Evolutionary conservation across 1,140 invertebrate species (phyloP).

Genomic region (Drosophila trapezifrons): DNA sequence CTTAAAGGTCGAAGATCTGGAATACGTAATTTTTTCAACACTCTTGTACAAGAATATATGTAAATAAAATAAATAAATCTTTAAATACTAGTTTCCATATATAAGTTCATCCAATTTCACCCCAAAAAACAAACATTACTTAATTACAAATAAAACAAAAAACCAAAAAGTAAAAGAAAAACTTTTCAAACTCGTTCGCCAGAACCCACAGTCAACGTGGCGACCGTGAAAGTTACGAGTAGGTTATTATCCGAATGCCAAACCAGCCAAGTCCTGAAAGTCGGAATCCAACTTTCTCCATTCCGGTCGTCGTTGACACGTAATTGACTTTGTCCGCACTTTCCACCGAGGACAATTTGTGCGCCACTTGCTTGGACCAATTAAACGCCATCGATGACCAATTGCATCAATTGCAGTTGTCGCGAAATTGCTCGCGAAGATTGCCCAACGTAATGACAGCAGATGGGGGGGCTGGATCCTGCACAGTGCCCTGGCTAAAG

Average conservation of each 20-base stretch:
- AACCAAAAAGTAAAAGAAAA: neutral
- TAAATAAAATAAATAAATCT: too few species aligned
- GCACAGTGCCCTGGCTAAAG: neutral
- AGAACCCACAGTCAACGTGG: slow-evolving; percentile 12
- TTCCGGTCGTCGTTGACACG: slow-evolving; percentile 51
- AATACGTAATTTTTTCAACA: too few species aligned
- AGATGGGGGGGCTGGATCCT: neutral
- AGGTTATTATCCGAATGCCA: slow-evolving; percentile 30
- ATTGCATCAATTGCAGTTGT: slow-evolving; percentile 77
- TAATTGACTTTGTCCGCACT: slow-evolving; percentile 72
- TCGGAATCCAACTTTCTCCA: slow-evolving; percentile 35
- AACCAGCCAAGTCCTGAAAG: slow-evolving; percentile 36
- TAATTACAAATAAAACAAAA: neutral
- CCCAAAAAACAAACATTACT: too few species aligned
- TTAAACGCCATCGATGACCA: slow-evolving; percentile 76
- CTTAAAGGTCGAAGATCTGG: too few species aligned
- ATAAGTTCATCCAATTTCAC: too few species aligned
- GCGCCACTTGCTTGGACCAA: slow-evolving; percentile 65
- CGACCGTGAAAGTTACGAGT: slow-evolving; percentile 9
- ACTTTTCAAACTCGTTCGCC: slow-evolving; percentile 11
- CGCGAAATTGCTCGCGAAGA: slow-evolving; percentile 65
- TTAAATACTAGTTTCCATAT: too few species aligned
- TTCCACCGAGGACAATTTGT: slow-evolving; percentile 51
- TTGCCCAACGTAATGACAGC: slow-evolving; percentile 62
- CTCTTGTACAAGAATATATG: too few species aligned